A percentile compares a stretch with the other conserved stretches of the same genome.
phyloP scores from a whole-genome alignment of 1,140 invertebrate genomes.

The Paralvinella palmiformis region DNA sequence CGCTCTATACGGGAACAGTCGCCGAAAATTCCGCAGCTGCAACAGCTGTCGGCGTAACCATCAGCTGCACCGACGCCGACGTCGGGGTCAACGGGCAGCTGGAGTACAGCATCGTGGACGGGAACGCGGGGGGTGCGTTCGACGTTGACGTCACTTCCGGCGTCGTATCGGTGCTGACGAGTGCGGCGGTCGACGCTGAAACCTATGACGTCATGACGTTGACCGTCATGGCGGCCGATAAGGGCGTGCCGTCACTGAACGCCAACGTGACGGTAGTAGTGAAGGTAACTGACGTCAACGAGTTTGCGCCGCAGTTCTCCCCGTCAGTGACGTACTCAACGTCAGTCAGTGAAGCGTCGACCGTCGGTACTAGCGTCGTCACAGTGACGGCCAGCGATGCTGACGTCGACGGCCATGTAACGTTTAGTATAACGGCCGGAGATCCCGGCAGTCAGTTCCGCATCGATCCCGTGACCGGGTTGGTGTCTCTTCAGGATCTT shows the following conservation, averaged over 20 bases:
- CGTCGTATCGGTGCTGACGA: not conserved
- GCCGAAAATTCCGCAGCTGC: conserved; percentile 45
- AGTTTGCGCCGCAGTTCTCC: not conserved
- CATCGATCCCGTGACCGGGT: conserved; percentile 1
- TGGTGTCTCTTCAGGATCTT: conserved; percentile 18
- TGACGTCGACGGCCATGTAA: conserved; percentile 10
- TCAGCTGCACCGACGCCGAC: conserved; percentile 71
- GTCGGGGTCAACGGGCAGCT: conserved; percentile 63
- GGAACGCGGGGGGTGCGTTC: conserved; percentile 1
- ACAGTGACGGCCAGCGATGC: conserved; percentile 13
- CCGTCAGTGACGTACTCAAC: not conserved
- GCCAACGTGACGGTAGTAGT: not conserved
- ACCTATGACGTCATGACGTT: not conserved
- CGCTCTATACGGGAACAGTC: conserved; percentile 46
- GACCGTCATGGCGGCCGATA: not conserved
- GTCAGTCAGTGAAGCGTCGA: not conserved
- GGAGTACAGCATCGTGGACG: conserved; percentile 25
- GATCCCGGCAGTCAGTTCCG: not conserved
- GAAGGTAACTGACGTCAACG: not conserved
- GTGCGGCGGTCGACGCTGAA: not conserved
- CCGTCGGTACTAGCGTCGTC: not conserved
- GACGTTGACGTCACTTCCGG: not conserved
- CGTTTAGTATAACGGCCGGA: not conserved
- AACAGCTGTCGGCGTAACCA: conserved; percentile 54
- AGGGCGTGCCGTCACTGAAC: not conserved